Conservation (phyloP, 1,140 invertebrate genomes). For the Subanguina moxae region DNA sequence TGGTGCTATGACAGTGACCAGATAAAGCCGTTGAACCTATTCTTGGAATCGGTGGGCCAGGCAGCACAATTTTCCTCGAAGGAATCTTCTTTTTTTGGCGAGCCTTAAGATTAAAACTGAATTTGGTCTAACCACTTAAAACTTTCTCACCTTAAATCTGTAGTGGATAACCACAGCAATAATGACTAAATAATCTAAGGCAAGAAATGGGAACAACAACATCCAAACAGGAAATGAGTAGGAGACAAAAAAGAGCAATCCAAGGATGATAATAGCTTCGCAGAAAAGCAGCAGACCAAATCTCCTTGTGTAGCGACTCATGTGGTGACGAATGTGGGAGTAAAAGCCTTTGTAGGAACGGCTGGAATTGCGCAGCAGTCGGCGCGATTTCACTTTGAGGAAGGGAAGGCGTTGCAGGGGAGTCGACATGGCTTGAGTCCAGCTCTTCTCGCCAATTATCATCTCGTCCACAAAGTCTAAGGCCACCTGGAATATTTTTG, state of each 20-base stretch:
- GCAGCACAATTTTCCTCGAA: background rate
- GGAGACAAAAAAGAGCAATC: conserved; percentile 22
- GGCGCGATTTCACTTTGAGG: conserved; percentile 38
- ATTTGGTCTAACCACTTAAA: background rate
- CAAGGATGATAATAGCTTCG: conserved; percentile 20
- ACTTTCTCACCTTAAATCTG: conserved; percentile 36
- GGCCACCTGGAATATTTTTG: conserved; percentile 43
- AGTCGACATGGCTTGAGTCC: conserved; percentile 39
- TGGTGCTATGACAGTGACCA: background rate
- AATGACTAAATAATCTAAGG: conserved; percentile 41
- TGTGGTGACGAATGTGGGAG: conserved; percentile 5
- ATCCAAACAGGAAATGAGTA: conserved; percentile 36
- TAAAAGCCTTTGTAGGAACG: conserved; percentile 3
- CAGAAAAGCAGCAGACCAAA: conserved; percentile 11
- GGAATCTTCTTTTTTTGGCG: background rate
- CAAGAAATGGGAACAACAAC: conserved; percentile 32
- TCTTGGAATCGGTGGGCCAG: conserved; percentile 17
- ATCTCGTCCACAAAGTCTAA: conserved; percentile 58
- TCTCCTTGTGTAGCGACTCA: background rate
- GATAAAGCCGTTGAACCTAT: background rate
- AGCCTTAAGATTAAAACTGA: no score
- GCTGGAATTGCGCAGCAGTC: conserved; percentile 18
- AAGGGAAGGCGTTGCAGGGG: conserved; percentile 54
- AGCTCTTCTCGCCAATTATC: conserved; percentile 55
- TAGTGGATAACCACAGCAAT: conserved; percentile 32